Evolutionary conservation across 2,888 invertebrate species (phyloP).

Genomic region (Drosophila kanekoi): DNA sequence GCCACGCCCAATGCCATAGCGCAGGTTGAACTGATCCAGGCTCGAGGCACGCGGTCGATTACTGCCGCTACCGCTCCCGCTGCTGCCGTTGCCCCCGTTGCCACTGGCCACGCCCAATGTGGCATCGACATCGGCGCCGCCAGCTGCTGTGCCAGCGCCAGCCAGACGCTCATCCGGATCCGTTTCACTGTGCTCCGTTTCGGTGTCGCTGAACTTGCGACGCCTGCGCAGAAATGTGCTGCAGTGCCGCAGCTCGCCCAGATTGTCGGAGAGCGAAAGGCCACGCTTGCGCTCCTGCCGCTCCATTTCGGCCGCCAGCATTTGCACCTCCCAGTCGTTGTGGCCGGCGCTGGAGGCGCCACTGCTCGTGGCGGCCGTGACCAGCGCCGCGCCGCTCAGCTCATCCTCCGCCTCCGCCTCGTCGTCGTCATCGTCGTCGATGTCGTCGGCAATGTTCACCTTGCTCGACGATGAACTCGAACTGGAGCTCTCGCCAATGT

Average conservation of each 20-base stretch:
- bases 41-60: slow-evolving; percentile 83
- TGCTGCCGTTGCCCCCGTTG: slow-evolving; percentile 27
- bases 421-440: slow-evolving; percentile 72
- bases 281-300: slow-evolving; percentile 85
- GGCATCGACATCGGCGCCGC: slow-evolving; percentile 8
- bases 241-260: slow-evolving; percentile 73
- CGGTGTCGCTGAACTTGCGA: slow-evolving; percentile 84
- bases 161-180: slow-evolving; percentile 73
- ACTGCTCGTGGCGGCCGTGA: slow-evolving; percentile 8
- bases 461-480: slow-evolving; percentile 82
- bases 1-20: slow-evolving; percentile 81
- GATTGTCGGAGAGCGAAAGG: slow-evolving; percentile 80
- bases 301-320: slow-evolving; percentile 91
- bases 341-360: slow-evolving; percentile 10
- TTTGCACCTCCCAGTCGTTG: slow-evolving; percentile 92
- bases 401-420: slow-evolving; percentile 75
- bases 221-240: slow-evolving; percentile 75
- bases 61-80: slow-evolving; percentile 54
- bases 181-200: slow-evolving; percentile 83
- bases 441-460: slow-evolving; percentile 73
- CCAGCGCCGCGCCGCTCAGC: slow-evolving; percentile 52
- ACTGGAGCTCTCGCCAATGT: slow-evolving; percentile 83
- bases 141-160: not conserved
- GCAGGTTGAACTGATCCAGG: slow-evolving; percentile 84
- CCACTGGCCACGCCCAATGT: not conserved